Conservation (phyloP, 2,888 invertebrate species). For the Thecophora atra region DNA sequence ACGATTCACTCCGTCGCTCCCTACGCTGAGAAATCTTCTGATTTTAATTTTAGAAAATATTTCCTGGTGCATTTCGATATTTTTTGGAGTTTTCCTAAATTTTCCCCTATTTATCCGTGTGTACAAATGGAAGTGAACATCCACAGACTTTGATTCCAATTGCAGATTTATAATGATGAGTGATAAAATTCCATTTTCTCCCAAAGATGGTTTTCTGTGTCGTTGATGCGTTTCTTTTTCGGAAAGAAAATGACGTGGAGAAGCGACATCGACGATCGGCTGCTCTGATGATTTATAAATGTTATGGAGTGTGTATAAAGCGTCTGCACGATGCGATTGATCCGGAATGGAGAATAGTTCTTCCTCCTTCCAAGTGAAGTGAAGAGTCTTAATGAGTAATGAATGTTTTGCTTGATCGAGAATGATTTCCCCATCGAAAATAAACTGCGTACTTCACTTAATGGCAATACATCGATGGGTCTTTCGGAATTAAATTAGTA, state of each 20-base stretch:
- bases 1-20: background rate
- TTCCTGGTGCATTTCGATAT: background rate
- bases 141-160: constrained; percentile 7
- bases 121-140: background rate
- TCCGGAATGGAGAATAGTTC: background rate
- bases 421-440: constrained; percentile 14
- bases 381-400: constrained; percentile 36
- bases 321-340: background rate
- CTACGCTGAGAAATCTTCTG: background rate
- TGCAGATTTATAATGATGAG: constrained; percentile 6
- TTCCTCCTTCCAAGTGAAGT: constrained; percentile 11
- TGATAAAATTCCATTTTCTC: constrained; percentile 15
- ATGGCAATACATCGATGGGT: constrained; percentile 4
- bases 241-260: constrained; percentile 9
- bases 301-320: background rate
- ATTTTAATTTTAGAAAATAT: constrained; percentile 26
- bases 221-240: constrained; percentile 6
- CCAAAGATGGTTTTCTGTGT: constrained; percentile 3
- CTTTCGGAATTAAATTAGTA: constrained; percentile 9
- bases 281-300: background rate
- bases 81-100: background rate
- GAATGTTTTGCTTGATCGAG: constrained; percentile 34
- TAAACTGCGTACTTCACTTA: background rate
- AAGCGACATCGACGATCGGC: background rate
- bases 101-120: no score